Percentiles rank a stretch among this genome's conserved stretches.
phyloP scores from a whole-genome alignment of 2,888 invertebrate species.

The Ernsta delagoae region DNA sequence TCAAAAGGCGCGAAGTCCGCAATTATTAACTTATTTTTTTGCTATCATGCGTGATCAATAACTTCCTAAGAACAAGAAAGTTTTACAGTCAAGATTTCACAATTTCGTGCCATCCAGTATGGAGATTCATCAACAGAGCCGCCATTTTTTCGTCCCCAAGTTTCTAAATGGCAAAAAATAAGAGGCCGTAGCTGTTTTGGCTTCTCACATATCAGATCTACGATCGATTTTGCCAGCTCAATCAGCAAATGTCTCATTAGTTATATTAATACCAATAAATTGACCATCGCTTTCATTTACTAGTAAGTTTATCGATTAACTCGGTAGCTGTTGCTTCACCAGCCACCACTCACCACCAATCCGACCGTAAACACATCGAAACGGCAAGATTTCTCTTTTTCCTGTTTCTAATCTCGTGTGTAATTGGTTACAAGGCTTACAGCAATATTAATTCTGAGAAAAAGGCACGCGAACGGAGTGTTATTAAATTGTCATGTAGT shows the following conservation, averaged over 20 bases:
- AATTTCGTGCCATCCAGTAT: neutral
- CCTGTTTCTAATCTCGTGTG: slow-evolving; percentile 31
- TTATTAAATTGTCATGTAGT: slow-evolving; percentile 37
- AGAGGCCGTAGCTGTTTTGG: slow-evolving; percentile 11
- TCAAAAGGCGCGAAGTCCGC: too few relatives aligned
- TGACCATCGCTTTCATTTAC: slow-evolving; percentile 33
- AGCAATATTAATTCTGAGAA: slow-evolving; percentile 37
- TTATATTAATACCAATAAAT: slow-evolving; percentile 27
- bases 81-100: neutral
- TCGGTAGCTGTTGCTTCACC: slow-evolving; percentile 27
- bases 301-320: slow-evolving; percentile 17
- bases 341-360: slow-evolving; percentile 32
- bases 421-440: slow-evolving; percentile 38
- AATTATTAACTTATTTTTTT: too few relatives aligned
- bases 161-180: slow-evolving; percentile 6
- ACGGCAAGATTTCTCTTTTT: slow-evolving; percentile 35
- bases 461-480: slow-evolving; percentile 36
- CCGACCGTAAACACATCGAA: slow-evolving; percentile 34
- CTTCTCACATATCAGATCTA: slow-evolving; percentile 3
- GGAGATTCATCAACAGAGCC: neutral
- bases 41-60: neutral
- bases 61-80: neutral
- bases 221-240: slow-evolving; percentile 27
- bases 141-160: neutral
- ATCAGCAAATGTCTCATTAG: slow-evolving; percentile 11